A percentile compares a stretch with the other conserved stretches of the same genome.
Conservation (phyloP, 2,888 invertebrate species). For the Agrochola lota region DNA sequence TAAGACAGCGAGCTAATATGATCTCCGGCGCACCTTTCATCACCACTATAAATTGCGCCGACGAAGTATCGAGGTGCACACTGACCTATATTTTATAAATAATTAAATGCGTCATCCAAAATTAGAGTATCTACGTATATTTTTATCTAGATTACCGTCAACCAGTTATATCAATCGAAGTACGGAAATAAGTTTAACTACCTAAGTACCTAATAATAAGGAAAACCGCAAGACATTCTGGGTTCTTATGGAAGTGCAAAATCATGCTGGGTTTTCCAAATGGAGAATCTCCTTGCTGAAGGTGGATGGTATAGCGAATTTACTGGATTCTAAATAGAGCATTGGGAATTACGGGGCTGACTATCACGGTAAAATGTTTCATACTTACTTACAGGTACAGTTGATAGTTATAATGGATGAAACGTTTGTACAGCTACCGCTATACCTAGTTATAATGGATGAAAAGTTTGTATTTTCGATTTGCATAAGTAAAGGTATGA, state of each 20-base stretch:
- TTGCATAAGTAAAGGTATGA: not conserved
- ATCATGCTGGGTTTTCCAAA: constrained; percentile 11
- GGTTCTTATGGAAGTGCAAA: constrained; percentile 6
- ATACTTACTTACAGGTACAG: no score
- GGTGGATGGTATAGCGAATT: not conserved
- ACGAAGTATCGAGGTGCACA: constrained; percentile 95
- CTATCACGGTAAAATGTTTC: no score
- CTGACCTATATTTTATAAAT: constrained; percentile 79
- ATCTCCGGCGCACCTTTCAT: constrained; percentile 99
- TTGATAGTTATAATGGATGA: no score
- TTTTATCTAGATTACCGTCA: constrained; percentile 17
- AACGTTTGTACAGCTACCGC: not conserved
- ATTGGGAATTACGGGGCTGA: not conserved
- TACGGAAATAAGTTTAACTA: not conserved
- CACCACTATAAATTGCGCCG: constrained; percentile 94
- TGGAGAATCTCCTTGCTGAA: not conserved
- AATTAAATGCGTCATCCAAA: constrained; percentile 24
- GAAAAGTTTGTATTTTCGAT: not conserved
- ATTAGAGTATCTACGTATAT: not conserved
- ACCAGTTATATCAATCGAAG: not conserved
- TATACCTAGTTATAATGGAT: not conserved
- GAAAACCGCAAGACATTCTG: constrained; percentile 21
- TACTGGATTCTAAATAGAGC: not conserved
- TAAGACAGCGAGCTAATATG: constrained; percentile 95
- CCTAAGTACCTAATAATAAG: constrained; percentile 6